A percentile compares a stretch with the other conserved stretches of the same genome.
These are phyloP conservation scores for Ceyx melanurus DNA, from an alignment of 2,113 vertebrate species.

Conservation along the genomic window DNA sequence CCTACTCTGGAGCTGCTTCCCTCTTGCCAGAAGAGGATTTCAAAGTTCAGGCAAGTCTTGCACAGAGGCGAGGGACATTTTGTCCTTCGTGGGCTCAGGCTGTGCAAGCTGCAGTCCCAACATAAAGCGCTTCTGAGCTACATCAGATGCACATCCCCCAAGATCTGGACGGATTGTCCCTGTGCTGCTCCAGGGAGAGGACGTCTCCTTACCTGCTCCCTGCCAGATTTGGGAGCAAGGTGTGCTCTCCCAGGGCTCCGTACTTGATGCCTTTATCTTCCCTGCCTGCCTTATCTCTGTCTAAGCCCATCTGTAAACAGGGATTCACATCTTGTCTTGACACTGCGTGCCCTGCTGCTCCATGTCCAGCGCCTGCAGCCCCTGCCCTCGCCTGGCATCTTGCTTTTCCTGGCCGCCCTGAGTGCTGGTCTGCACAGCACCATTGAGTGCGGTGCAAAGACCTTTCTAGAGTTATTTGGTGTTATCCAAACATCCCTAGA, in stretches of 20 bases:
- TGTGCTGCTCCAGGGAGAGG: background rate
- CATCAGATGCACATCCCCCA: background rate
- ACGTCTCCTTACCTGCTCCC: accelerated
- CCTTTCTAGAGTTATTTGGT: background rate
- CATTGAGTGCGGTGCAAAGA: accelerated
- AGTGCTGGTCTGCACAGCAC: background rate
- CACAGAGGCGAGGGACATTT: accelerated
- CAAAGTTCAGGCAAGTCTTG: background rate
- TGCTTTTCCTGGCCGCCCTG: accelerated
- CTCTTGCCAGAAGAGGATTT: background rate
- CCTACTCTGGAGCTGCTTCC: background rate
- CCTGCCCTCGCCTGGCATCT: background rate
- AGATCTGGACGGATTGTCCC: accelerated
- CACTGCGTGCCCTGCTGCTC: accelerated
- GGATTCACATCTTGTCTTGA: background rate
- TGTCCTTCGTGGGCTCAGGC: background rate
- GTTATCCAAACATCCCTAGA: background rate
- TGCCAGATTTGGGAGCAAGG: background rate
- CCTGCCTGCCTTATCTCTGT: background rate
- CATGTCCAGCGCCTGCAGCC: background rate
- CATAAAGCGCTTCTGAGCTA: accelerated
- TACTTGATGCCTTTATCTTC: slow-evolving; percentile 38
- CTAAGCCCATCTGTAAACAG: background rate
- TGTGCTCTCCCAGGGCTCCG: background rate
- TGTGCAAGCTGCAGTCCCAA: background rate